These are phyloP conservation scores for Ammodytes dubius DNA, from an alignment of 2,113 vertebrate species.

Conservation along the genomic window DNA sequence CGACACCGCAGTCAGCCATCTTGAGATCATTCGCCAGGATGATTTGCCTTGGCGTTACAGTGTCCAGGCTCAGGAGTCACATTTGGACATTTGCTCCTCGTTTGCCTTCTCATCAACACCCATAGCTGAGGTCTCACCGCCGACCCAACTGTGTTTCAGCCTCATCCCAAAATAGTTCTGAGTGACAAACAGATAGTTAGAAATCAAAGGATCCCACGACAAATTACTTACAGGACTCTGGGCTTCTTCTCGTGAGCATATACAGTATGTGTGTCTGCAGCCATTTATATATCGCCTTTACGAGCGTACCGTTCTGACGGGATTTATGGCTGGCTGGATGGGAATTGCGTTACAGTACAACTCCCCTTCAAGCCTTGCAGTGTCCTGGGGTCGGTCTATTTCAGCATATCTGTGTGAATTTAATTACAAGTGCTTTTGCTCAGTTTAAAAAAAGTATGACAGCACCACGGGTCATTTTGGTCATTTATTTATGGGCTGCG, in stretches of 20 bases:
- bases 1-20: slow-evolving; percentile 27
- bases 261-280: slow-evolving; percentile 51
- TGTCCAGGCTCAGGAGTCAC: slow-evolving; percentile 51
- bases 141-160: slow-evolving; percentile 68
- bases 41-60: slow-evolving; percentile 35
- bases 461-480: slow-evolving; percentile 73
- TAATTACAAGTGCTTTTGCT: slow-evolving; percentile 80
- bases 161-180: slow-evolving; percentile 73
- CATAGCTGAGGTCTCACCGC: slow-evolving; percentile 77
- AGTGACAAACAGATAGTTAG: slow-evolving; percentile 79
- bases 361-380: slow-evolving; percentile 59
- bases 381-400: slow-evolving; percentile 76
- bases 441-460: slow-evolving; percentile 67
- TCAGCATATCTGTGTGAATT: slow-evolving; percentile 81
- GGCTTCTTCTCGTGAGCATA: slow-evolving; percentile 52
- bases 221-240: slow-evolving; percentile 77
- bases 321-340: slow-evolving; percentile 73
- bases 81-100: slow-evolving; percentile 69
- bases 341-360: slow-evolving; percentile 55
- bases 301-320: slow-evolving; percentile 57
- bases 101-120: slow-evolving; percentile 74
- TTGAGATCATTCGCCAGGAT: slow-evolving; percentile 46
- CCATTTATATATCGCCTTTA: slow-evolving; percentile 73
- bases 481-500: slow-evolving; percentile 78
- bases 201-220: slow-evolving; percentile 78